Evolutionary conservation across 2,888 invertebrate species (phyloP).

Genomic region (Eretmocerus hayati): DNA sequence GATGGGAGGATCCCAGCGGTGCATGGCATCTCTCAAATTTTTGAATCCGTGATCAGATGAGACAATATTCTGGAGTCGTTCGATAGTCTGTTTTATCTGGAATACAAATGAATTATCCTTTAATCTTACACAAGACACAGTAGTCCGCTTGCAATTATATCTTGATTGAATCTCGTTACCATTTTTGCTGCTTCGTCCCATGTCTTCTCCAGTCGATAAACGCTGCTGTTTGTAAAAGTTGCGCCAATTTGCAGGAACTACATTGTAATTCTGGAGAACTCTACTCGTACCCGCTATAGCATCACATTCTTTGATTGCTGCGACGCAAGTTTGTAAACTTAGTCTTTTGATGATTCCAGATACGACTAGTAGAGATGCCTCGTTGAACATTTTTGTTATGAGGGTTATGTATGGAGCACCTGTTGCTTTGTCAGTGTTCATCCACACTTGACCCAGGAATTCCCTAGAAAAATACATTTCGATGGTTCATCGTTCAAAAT

Average conservation of each 20-base stretch:
- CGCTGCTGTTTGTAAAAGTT: slow-evolving; percentile 81
- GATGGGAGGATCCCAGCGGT: slow-evolving; percentile 86
- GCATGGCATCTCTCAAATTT: slow-evolving; percentile 77
- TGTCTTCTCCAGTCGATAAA: slow-evolving; percentile 82
- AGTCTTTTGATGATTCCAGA: slow-evolving; percentile 74
- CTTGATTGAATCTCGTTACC: too few species aligned
- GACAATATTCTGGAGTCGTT: slow-evolving; percentile 76
- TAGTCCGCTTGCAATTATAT: not conserved
- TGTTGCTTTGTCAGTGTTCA: slow-evolving; percentile 75
- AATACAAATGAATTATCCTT: slow-evolving; percentile 26
- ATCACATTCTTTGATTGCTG: slow-evolving; percentile 87
- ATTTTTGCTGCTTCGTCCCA: slow-evolving; percentile 92
- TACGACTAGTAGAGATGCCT: slow-evolving; percentile 79
- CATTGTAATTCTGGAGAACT: slow-evolving; percentile 87
- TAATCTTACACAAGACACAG: not conserved
- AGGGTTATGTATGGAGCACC: slow-evolving; percentile 76
- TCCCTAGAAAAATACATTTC: slow-evolving; percentile 52
- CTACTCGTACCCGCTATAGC: slow-evolving; percentile 87
- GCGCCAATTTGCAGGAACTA: slow-evolving; percentile 86
- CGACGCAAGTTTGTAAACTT: slow-evolving; percentile 61
- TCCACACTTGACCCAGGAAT: slow-evolving; percentile 83
- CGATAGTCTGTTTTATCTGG: slow-evolving; percentile 81
- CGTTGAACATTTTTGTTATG: slow-evolving; percentile 86
- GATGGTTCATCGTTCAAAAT: not conserved
- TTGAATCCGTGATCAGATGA: slow-evolving; percentile 85